phyloP scores from a whole-genome alignment of 2,888 invertebrate species.

The Papilio protenor region DNA sequence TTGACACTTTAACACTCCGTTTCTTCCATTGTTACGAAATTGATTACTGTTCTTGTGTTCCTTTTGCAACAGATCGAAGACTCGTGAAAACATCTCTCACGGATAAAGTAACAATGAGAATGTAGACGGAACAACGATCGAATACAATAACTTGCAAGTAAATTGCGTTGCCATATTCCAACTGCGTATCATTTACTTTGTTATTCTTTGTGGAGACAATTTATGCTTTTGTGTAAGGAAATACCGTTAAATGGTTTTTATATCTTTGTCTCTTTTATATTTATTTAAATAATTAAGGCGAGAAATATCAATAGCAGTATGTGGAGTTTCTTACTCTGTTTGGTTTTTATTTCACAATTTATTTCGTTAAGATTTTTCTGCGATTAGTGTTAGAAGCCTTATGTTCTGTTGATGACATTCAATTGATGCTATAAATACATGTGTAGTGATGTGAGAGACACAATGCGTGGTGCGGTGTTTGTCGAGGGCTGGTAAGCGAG shows the following conservation, averaged over 20 bases:
- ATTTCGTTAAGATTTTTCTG: not conserved
- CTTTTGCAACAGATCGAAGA: not conserved
- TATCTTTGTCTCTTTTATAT: not conserved
- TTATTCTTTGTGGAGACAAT: constrained; percentile 16
- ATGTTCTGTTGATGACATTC: constrained; percentile 18
- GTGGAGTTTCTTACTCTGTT: too few relatives aligned
- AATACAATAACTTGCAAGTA: not conserved
- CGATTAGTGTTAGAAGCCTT: not conserved
- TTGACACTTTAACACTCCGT: not conserved
- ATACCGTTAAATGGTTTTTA: not conserved
- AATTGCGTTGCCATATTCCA: constrained; percentile 9
- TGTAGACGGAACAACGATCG: constrained; percentile 17
- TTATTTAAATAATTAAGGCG: not conserved
- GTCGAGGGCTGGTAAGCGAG: constrained; percentile 68
- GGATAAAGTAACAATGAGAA: constrained; percentile 7
- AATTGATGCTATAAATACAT: constrained; percentile 44
- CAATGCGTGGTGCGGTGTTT: constrained; percentile 51
- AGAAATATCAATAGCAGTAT: not conserved
- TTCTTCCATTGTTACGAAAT: constrained; percentile 4
- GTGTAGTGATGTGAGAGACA: constrained; percentile 41
- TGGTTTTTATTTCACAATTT: not conserved
- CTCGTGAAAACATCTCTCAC: constrained; percentile 2
- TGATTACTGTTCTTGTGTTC: constrained; percentile 7
- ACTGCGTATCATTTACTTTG: constrained; percentile 1
- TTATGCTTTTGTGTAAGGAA: constrained; percentile 10